Evolutionary conservation across 2,797 vertebrate species (phyloP).

Genomic region (Cynodonichthys magdalenae): DNA sequence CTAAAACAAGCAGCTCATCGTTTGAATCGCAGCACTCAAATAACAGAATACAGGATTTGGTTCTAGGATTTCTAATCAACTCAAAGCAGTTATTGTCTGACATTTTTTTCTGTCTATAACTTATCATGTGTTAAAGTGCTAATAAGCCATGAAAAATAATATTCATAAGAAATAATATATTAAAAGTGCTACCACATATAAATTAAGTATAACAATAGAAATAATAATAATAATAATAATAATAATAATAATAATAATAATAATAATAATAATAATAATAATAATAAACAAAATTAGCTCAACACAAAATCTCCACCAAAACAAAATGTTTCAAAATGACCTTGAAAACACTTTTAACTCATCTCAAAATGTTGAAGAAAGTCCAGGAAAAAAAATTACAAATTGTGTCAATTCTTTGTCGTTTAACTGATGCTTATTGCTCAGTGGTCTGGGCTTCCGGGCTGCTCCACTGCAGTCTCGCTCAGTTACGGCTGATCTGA

Average conservation of each 20-base stretch:
- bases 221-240: background rate
- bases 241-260: background rate
- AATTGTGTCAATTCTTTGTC: background rate
- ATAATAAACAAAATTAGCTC: conserved; percentile 21
- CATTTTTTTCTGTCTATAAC: background rate
- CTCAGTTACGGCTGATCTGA: conserved; percentile 46
- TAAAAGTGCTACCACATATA: background rate
- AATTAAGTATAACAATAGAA: too few relatives aligned
- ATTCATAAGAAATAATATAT: background rate
- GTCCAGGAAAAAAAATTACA: background rate
- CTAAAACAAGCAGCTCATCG: conserved; percentile 29
- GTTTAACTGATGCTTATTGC: background rate
- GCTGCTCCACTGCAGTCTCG: conserved; percentile 24
- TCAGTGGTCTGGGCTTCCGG: conserved; percentile 6
- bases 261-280: too few relatives aligned
- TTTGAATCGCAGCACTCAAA: conserved; percentile 17
- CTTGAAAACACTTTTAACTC: background rate
- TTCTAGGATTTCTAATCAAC: conserved; percentile 16
- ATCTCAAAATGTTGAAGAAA: background rate
- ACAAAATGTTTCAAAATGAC: conserved; percentile 2
- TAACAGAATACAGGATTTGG: conserved; percentile 2
- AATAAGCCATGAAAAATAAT: background rate
- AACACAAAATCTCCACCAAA: background rate
- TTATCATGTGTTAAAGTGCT: background rate
- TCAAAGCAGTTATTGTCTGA: too few relatives aligned